Base-by-base conservation (phyloP, 2,113 vertebrate genomes). In the Microcebus jonahi region DNA sequence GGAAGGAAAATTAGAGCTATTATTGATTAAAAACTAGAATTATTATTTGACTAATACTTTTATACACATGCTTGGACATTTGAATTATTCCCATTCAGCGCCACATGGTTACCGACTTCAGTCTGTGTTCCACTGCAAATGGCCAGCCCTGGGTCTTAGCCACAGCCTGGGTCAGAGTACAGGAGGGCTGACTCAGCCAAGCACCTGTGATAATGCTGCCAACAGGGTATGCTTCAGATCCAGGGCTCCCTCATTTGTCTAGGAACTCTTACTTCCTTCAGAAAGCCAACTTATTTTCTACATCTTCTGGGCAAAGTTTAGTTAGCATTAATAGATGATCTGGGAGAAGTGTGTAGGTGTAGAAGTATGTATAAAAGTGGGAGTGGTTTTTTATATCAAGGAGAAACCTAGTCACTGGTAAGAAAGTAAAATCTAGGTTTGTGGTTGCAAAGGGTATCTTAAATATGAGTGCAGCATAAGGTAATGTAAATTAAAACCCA, bases 401-500 rank as follows among this genome's bases (percentile, higher is more conserved):
- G 31, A 94, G 79, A 93, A 89, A 73, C 31, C 61, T 93, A 67
- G 57, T 91, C 48, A 75, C 34, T 81, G 6, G 31, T 87, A 80
- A 95, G 42, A 97, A 92, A n/a, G 67, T 80, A 82, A 59, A 77
- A 77, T 86, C 59, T 93, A 59, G 83, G 39, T 83, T 89, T 83
- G 25, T 79, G 6, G 31, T 92, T 94, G 67, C 31, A 96, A 76
- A 91, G 18, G 25, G 27, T 93, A 61, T 88, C 75, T 94, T 94
- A 94, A 90, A 90, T 87, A 61, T 96, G 73, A 97, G 36, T 73
- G 50, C 42, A 90, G 48, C 20, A 55, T 88, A 55, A 82, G 45
- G n/a, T 88, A 48, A 81, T 96, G 76, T 94, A 95, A 97, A 68
- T 89, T 89, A 86, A 92, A 95, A 53, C 17, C 23, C 13, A 53